These are phyloP conservation scores for Atherinosoma microstoma DNA, from an alignment of 2,797 vertebrate species.

Conservation along the genomic window DNA sequence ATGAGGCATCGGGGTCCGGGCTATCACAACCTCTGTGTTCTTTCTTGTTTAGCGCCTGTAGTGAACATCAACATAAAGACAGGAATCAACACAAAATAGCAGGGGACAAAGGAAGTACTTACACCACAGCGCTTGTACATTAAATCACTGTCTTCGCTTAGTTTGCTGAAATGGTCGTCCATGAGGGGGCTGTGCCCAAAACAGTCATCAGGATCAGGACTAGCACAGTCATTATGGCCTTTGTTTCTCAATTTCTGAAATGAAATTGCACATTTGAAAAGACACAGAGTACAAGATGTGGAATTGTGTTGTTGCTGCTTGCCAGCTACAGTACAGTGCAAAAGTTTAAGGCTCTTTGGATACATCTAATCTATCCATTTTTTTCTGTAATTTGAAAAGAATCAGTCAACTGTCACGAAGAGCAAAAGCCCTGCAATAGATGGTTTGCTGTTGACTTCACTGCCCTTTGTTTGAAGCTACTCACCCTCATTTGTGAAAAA, in stretches of 20 bases:
- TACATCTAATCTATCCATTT: neutral
- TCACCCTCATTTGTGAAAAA: neutral
- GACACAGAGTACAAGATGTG: constrained; percentile 68
- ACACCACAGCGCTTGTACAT: constrained; percentile 99
- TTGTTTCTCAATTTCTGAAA: constrained; percentile 99
- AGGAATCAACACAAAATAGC: constrained; percentile 98
- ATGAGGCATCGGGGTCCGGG: constrained; percentile 99
- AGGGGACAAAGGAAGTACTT: constrained; percentile 95
- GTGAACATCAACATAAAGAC: constrained; percentile 98
- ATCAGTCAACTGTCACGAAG: constrained; percentile 5
- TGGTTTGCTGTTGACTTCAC: neutral
- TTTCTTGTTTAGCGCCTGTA: constrained; percentile 99
- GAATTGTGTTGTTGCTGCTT: constrained; percentile 44
- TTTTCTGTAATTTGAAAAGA: constrained; percentile 11
- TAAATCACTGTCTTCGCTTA: constrained; percentile 99
- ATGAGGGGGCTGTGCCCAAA: constrained; percentile 99
- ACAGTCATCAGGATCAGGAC: constrained; percentile 98
- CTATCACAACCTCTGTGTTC: constrained; percentile 99
- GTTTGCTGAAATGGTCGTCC: constrained; percentile 99
- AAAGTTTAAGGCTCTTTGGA: neutral
- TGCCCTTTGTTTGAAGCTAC: neutral
- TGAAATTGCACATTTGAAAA: constrained; percentile 99
- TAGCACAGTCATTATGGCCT: constrained; percentile 99
- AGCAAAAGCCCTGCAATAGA: constrained; percentile 16
- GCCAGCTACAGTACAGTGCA: constrained; percentile 20